Base-by-base conservation (phyloP, 2,113 vertebrate species). In the Trachemys scripta region DNA sequence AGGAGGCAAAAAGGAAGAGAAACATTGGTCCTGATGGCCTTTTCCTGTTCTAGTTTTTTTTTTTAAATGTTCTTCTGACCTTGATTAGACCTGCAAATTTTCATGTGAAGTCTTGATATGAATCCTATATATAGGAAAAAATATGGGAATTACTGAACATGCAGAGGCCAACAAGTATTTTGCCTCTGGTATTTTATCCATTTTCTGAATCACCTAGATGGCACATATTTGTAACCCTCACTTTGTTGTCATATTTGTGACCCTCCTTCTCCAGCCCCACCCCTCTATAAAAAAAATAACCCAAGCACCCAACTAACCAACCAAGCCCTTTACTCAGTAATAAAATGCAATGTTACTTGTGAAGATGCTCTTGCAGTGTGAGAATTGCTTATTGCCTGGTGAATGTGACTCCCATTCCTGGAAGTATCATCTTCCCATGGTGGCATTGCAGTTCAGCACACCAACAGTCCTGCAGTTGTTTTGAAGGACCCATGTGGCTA, bases 41-140 rank as follows among this genome's bases (percentile, higher is more conserved):
- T 97, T 98, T 97, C 96, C 95, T 96, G 96, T 97, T 97, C 92
- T 94, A 95, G 96, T 96, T 97, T 97, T 97, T 97, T 97, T 97
- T 97, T 96, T 10, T 2, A 9, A 97, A 97, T 97, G 96, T 97
- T 97, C 96, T 96, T 94, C 93, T 97, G 96, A 97, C 97, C 95
- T 96, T 96, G 95, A 95, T 96, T 96, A 98, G 96, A 95, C 96
- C 95, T 97, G 95, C 96, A 97, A 35, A 92, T 97, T 96, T 95
- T 94, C 92, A 93, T 96, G 87, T 92, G 84, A 96, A 75, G 88
- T 90, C 95, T 96, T 93, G 87, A 94, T 95, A 91, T 53, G 92
- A 92, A 82, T 87, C 92, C 83, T 97, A 94, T 90, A 97, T 96
- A 95, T 95, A 95, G 92, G 8, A 78, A 56, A 53, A 38, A 90